Base-by-base conservation (phyloP, 2,888 invertebrate genomes). In the Saturnia japonica region DNA sequence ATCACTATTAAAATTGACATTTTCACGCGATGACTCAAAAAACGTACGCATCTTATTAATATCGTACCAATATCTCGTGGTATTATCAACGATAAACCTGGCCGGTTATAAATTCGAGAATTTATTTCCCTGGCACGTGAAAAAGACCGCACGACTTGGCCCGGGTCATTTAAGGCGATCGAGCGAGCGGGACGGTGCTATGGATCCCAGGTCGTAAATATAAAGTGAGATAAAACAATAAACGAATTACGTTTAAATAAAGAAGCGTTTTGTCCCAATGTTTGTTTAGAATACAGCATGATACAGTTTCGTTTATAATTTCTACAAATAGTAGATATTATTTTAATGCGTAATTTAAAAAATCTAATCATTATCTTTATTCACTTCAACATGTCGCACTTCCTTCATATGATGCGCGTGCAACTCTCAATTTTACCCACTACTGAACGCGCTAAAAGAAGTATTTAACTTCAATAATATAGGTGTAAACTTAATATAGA, bases 231-330 rank as follows among this genome's bases (percentile, higher is more conserved):
- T 93, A 93, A 94, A 93, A 93, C 93, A 94, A 94, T 94, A 93
- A 93, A 93, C 91, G 92, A 88, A 93, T 93, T 93, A 93, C 88
- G 88, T 89, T 89, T 88, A 91, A 90, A 92, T 91, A 93, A 93
- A 93, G 89, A 88, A 91, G 88, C 91, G 90, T 91, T 93, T 93
- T 92, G 93, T 93, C 84, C 84, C 81, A 80, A 83, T 81, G 81
- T 83, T 82, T 87, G 90, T 87, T 89, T 89, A 88, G 85, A 83
- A 82, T 85, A 91, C 77, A 88, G 90, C 83, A 66, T 88, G 91
- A 74, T 84, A 25, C 69, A 25, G 40, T 54, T 9, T 69, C 28
- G 45, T 11, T 14, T 22, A 60, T 16, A 67, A 25, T 68, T 54
- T 45, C 6, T 70, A 67, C 25, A 25, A 40, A 57, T 28, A 57